A percentile compares a stretch with the other conserved stretches of the same genome.
Conservation (phyloP, 1,140 invertebrate species). For the Lepidurus arcticus region DNA sequence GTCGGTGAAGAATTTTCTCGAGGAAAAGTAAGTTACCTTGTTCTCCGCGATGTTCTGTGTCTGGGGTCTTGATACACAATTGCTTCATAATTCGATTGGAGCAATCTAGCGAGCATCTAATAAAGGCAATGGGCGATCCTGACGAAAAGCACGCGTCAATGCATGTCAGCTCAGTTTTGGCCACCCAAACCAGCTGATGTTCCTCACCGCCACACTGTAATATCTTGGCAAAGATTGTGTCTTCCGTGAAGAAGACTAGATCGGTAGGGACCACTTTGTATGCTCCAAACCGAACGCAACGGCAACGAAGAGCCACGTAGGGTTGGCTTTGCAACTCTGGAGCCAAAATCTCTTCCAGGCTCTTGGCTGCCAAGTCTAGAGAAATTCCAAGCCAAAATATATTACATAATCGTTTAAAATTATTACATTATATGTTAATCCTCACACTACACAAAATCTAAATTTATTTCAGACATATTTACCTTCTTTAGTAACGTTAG, state of each 20-base stretch:
- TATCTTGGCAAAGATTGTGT: conserved; percentile 60
- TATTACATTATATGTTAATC: background rate
- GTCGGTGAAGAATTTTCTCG: background rate
- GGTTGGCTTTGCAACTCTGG: background rate
- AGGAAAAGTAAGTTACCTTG: background rate
- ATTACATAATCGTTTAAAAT: background rate
- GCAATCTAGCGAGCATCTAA: conserved; percentile 61
- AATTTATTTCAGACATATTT: background rate
- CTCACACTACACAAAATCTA: background rate
- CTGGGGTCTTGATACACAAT: conserved; percentile 43
- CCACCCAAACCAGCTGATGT: conserved; percentile 17
- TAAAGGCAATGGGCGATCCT: conserved; percentile 48
- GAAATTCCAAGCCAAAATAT: background rate
- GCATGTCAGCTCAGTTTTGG: background rate
- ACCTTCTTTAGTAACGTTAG: background rate
- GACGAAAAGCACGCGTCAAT: conserved; percentile 37
- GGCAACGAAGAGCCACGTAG: conserved; percentile 50
- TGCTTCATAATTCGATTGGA: conserved; percentile 61
- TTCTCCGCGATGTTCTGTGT: background rate
- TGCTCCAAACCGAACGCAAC: conserved; percentile 70
- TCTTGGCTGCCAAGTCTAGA: background rate
- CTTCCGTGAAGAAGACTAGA: conserved; percentile 56
- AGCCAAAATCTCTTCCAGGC: background rate
- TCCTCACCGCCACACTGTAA: conserved; percentile 49
- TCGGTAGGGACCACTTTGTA: conserved; percentile 65